Evolutionary conservation across 2,888 invertebrate genomes (phyloP), one percentile per base, ranked within the genome.

Genomic region (Sclerodermus sp.): DNA sequence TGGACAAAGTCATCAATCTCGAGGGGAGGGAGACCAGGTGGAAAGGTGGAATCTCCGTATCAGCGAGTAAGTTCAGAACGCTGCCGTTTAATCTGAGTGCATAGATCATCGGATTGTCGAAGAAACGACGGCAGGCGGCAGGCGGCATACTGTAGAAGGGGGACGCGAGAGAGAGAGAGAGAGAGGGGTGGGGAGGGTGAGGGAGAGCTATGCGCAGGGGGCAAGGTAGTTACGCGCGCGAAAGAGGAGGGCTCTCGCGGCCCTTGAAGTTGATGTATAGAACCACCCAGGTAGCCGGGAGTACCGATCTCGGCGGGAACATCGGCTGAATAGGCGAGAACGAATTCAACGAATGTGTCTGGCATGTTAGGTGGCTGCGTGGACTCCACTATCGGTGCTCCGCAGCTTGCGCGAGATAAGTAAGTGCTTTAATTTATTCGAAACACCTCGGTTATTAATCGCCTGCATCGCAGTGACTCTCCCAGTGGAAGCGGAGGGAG

Each of bases 401-500:
- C 58, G 60, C 54, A 5, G 57, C 52, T 47, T 56, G 56, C 63
- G 52, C 52, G 54, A 64, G 64, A 68, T 66, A 68, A 67, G 69
- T 67, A 72, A 73, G 70, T 73, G 72, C 73, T 74, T 74, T 74
- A 74, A 74, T 75, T 75, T 74, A 75, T 75, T 72, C 70, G 73
- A 72, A 74, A 70, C 73, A 74, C 71, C 72, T 71, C 66, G 67
- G 73, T 74, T 75, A 75, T 76, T 75, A 76, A 76, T 76, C 72
- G 75, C 68, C 66, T 62, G 64, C 59, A 55, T 63, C 62, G 57
- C 42, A 51, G 57, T 56, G 55, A 52, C 55, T 57, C 58, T 55
- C 55, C 54, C 56, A 51, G 52, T 53, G 55, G 54, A 58, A 54
- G 42, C 30, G 32, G 42, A 43, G 23, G 32, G 37, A 41, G 32